Base-by-base conservation (phyloP, 2,797 vertebrate species). In the Pipistrellus kuhlii region DNA sequence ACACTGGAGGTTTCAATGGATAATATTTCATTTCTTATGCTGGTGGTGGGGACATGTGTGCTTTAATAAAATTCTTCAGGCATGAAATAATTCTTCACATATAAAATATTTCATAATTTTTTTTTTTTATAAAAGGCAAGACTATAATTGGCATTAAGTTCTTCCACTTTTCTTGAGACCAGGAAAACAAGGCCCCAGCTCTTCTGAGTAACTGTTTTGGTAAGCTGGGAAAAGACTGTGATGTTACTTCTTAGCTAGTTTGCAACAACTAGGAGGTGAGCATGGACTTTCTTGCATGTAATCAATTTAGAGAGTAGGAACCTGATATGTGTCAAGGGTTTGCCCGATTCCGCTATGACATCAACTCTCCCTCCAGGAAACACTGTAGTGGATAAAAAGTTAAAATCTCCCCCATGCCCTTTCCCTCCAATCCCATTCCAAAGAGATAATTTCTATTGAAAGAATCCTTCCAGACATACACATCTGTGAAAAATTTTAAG, bases 1-100 rank as follows among this genome's bases (percentile, higher is more conserved):
- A 30, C 8, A 21, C 4, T 7, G 7, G 27, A 12, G 14, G 3
- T 11, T 68, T 89, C 18, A 35, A 15, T 80, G 57, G 64, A 32
- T 17, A 68, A 81, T 66, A 75, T 38, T 83, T 53, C 53, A 80
- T 76, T 85, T 86, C 83, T 95, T 86, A 55, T 12, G 23, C 30
- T 76, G 20, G 27, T 15, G 11, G 14, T 44, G 7, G 51, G 53
- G 30, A 82, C 11, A 69, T 77, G 38, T 21, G 13, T 71, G 17
- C 80, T 71, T 84, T 44, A 94, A 92, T 57, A 71, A 80, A 93
- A 88, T 90, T 91, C 77, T 92, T 84, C 27, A 80, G 75, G n/a
- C 3, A 25, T 76, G 57, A 95, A 73, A 80, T 81, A 57, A 80
- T 87, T 90, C 20, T 41, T 94, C 48, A 76, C 78, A 68, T 80